Base-by-base conservation (phyloP, 2,113 vertebrate species). In the Condylura cristata region DNA sequence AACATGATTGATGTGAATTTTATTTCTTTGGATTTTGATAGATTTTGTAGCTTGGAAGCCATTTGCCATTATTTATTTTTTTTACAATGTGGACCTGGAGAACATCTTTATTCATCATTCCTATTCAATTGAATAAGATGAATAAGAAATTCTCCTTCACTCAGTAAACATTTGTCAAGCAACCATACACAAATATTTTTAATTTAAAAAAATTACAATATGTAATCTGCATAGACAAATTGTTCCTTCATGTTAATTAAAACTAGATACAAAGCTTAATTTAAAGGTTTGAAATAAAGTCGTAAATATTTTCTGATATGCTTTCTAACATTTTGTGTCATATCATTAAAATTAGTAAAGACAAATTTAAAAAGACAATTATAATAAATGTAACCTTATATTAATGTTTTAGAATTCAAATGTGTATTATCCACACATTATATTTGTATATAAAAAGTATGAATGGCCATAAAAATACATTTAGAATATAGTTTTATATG, bases 1-100 rank as follows among this genome's bases (percentile, higher is more conserved):
- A 81, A 68, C 3, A 76, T 61, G 32, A 90, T 41, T 16, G 12
- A 94, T 68, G 11, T 13, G 22, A 71, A 58, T 84, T 83, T 90
- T 89, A 16, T 41, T 86, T 58, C 58, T 84, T 87, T 90, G 63
- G 80, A 94, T 91, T 91, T 70, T 70, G 17, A 80, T 68, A 71
- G 20, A 37, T 32, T 1, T 11, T 85, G 2, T 44, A 41, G 22
- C 10, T 61, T 92, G 85, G n/a, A 20, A 75, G n/a, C 4, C 2
- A 51, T 9, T 81, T 93, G 24, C 22, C 16, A 48, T 32, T 63
- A 85, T 65, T 80, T 85, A 72, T 61, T 90, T 84, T 7, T 39
- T 5, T 71, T 65, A 71, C 17, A 58, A 14, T 65, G 61, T 30
- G 8, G 5, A 20, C 37, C 11, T 79, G 13, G 22, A 83, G 2